A percentile compares a stretch with the other conserved stretches of the same genome.
Conservation (phyloP, 1,140 invertebrate genomes). For the Steinernema feltiae region DNA sequence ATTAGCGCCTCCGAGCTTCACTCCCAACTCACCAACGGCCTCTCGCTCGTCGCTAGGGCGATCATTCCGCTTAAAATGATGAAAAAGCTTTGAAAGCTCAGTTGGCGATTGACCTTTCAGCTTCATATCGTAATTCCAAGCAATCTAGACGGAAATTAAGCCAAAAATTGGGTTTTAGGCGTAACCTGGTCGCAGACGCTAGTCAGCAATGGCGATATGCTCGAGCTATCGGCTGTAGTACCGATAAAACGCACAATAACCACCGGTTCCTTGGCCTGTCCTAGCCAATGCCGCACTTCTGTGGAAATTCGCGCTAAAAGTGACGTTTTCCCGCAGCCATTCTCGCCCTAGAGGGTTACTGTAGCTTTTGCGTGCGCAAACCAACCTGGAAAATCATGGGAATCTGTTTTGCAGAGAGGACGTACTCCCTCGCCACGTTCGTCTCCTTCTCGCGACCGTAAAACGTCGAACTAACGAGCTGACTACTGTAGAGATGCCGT, state of each 20-base stretch:
- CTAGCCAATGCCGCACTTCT: conserved; percentile 60
- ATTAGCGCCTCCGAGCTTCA: conserved; percentile 37
- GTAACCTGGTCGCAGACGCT: conserved; percentile 84
- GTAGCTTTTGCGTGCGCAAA: not conserved
- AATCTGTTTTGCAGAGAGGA: conserved; percentile 67
- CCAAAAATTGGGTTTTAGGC: not conserved
- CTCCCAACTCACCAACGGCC: conserved; percentile 70
- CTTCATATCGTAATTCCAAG: conserved; percentile 84
- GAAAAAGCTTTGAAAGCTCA: conserved; percentile 86
- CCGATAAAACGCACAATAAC: conserved; percentile 62
- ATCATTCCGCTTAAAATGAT: conserved; percentile 89
- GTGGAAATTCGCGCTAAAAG: conserved; percentile 84
- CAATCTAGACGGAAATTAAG: conserved; percentile 67
- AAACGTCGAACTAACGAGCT: conserved; percentile 82
- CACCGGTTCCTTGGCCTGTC: conserved; percentile 1
- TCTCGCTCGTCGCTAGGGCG: conserved; percentile 71
- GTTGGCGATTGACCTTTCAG: conserved; percentile 83
- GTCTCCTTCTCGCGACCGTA: conserved; percentile 84
- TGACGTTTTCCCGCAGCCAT: conserved; percentile 94
- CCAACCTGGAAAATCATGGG: conserved; percentile 23
- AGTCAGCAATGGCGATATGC: conserved; percentile 82
- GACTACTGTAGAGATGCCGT: conserved; percentile 90
- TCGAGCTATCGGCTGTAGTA: conserved; percentile 90
- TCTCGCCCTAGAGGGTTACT: conserved; percentile 73
- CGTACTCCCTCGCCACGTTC: conserved; percentile 74